Base-by-base conservation (phyloP, 2,113 vertebrate genomes). In the Melanostigma gelatinosum region DNA sequence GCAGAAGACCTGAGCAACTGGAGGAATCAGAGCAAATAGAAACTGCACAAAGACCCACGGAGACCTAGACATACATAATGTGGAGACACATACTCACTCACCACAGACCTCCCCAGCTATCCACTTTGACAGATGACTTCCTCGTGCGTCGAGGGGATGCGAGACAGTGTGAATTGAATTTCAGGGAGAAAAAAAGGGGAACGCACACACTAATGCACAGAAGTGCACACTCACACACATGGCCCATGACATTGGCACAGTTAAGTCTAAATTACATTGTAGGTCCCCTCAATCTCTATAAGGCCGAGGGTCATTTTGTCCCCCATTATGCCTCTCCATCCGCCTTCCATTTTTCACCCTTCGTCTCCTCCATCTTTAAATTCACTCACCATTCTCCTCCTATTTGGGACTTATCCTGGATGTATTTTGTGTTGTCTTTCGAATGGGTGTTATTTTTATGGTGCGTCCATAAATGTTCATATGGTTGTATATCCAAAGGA, bases 81-180 rank as follows among this genome's bases (percentile, higher is more conserved):
- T 18, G n/a, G 16, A 58, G 64, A 84, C 69, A 71, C 78, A 74
- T 11, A 64, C 44, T 54, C 70, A 18, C 74, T 75, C 80, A 62
- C 81, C 38, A 52, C 77, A 85, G 75, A 79, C 9, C 60, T 78
- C 74, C 77, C 63, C 40, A 64, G 73, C 64, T 65, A 24, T 76
- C 64, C 16, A 74, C 63, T 82, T 72, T 82, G 83, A 91, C 84
- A 77, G 79, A 88, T 86, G 69, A 92, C 86, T 69, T 88, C 77
- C 81, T 66, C 29, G 2, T 46, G 72, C 83, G 75, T 64, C 60
- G 1, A 67, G 71, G 34, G 63, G 57, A 85, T 73, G 71, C 58
- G 67, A 86, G 76, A 87, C 63, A 69, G 75, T 79, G 87, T 86
- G 76, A 90, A 90, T 86, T 85, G 77, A 88, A 89, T 90, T 88